Base-by-base conservation (phyloP, 2,888 invertebrate species). In the Neelides folsomi region DNA sequence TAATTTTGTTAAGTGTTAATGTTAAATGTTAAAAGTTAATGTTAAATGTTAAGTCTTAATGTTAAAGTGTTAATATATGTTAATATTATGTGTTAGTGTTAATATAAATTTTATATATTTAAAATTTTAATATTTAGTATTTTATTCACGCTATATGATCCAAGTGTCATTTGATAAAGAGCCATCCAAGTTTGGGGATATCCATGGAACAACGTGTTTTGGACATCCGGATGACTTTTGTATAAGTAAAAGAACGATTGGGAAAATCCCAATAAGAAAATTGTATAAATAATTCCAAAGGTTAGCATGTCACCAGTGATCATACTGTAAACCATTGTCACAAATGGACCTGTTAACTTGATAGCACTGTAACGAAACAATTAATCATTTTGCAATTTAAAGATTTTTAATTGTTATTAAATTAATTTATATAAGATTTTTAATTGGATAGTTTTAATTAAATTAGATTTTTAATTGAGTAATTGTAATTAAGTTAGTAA, bases 241-340 rank as follows among this genome's bases (percentile, higher is more conserved):
- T 93, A 95, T 9, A 98, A 78, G 70, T 95, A 97, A 72, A 80
- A 89, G 73, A 86, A 87, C 38, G 95, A 88, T 73, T 95, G 94
- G 0, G 93, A 90, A 72, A 98, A 98, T 16, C 93, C 94, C 65
- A 93, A 85, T 5, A 97, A 76, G 36, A 97, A 86, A 66, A 98
- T 87, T 62, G 81, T 80, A 71, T 95, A 97, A 70, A 98, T 98
- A 64, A 97, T 93, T 59, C 89, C 90, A 70, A 98, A 98, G 20
- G 95, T 90, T 68, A 95, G 82, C 87, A 98, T 90, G 74, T 98
- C 98, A 43, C 97, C 95, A 0, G 88, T 88, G 68, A 95, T 89
- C 95, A 98, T 98, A 67, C 90, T 90, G 77, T 93, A 97, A 65
- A 98, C 92, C 94, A 98, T 97, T 10, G 95, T 95, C 54, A 98